Conservation (phyloP, 2,113 vertebrate species). For the Euleptes europaea region DNA sequence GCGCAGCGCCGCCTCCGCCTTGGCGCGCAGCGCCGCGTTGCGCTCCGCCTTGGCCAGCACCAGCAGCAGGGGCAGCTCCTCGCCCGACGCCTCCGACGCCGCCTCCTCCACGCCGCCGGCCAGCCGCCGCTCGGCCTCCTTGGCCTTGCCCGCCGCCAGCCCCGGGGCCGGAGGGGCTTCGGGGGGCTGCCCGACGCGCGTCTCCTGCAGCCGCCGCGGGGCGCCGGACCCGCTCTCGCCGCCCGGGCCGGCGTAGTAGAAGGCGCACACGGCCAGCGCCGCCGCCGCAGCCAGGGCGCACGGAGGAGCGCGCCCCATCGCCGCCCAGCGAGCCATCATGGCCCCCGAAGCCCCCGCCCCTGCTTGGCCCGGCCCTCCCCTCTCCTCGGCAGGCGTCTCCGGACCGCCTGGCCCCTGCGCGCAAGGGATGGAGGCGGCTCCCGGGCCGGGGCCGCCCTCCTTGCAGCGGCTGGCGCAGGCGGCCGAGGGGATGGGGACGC, state of each 20-base stretch:
- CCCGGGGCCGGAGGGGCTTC: slow-evolving; percentile 7
- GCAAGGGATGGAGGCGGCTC: too few relatives aligned
- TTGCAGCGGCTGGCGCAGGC: too few relatives aligned
- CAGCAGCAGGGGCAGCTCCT: slow-evolving; percentile 84
- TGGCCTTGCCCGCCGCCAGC: slow-evolving; percentile 46
- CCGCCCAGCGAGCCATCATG: neutral
- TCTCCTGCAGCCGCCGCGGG: slow-evolving; percentile 86
- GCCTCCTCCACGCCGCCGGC: slow-evolving; percentile 43
- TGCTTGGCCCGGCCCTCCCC: slow-evolving; percentile 14
- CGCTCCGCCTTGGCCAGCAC: slow-evolving; percentile 94
- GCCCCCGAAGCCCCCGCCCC: slow-evolving; percentile 14
- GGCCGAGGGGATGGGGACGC: too few relatives aligned
- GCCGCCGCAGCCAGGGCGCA: slow-evolving; percentile 80
- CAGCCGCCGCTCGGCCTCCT: slow-evolving; percentile 45
- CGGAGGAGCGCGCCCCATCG: slow-evolving; percentile 5
- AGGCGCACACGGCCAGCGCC: slow-evolving; percentile 86
- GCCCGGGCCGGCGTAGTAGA: slow-evolving; percentile 91
- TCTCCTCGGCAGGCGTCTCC: neutral
- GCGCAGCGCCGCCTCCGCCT: slow-evolving; percentile 72
- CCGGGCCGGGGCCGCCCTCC: too few relatives aligned
- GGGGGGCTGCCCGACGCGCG: slow-evolving; percentile 60
- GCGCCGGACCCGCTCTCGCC: slow-evolving; percentile 91
- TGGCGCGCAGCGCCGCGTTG: slow-evolving; percentile 69
- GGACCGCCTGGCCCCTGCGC: too few relatives aligned
- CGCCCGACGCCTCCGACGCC: slow-evolving; percentile 36